phyloP scores from a whole-genome alignment of 2,888 invertebrate genomes.

The Strigamia maritima region DNA sequence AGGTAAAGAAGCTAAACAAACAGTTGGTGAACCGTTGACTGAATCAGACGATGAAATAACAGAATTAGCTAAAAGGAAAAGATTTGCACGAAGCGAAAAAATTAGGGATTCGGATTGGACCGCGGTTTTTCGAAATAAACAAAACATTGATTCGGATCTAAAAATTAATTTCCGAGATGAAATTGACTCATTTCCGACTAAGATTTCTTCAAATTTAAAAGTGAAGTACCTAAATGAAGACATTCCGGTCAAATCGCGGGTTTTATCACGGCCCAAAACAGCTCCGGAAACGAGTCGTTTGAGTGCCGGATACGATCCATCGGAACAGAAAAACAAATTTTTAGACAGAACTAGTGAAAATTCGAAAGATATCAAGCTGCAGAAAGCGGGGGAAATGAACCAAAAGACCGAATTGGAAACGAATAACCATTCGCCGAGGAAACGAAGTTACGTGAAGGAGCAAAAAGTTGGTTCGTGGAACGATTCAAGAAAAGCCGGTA shows the following conservation, averaged over 20 bases:
- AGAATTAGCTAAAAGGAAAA: background rate
- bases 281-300: conserved; percentile 5
- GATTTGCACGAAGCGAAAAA: background rate
- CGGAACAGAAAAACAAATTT: background rate
- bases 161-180: background rate
- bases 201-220: background rate
- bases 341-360: background rate
- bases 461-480: background rate
- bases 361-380: background rate
- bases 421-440: background rate
- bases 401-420: background rate
- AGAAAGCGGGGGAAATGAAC: background rate
- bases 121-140: background rate
- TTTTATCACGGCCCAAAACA: background rate
- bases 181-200: background rate
- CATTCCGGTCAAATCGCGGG: background rate
- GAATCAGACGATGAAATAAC: background rate
- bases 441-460: background rate
- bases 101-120: background rate
- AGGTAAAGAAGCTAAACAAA: background rate
- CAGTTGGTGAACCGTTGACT: background rate
- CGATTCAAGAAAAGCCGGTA: background rate
- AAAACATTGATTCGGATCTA: background rate
- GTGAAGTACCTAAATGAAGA: background rate
- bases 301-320: background rate